These are phyloP conservation scores for Stegodyphus mimosarum DNA, from an alignment of 1,140 invertebrate genomes.

Conservation along the genomic window DNA sequence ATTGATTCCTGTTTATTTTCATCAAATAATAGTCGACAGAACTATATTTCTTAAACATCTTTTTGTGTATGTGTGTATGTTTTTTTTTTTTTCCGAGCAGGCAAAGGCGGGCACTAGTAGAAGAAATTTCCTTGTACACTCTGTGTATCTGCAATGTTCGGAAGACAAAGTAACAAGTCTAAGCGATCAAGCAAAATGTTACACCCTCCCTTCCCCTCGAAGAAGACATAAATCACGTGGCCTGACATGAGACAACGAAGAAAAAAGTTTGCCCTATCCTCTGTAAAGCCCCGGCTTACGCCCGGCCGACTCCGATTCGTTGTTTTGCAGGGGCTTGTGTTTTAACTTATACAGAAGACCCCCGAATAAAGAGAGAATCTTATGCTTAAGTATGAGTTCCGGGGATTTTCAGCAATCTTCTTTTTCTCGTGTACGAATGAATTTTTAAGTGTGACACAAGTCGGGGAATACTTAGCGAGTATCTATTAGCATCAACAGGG, in stretches of 20 bases:
- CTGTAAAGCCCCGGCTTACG: constrained; percentile 35
- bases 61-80: too few relatives aligned
- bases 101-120: too few relatives aligned
- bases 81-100: too few relatives aligned
- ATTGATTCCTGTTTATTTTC: too few relatives aligned
- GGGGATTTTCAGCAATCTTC: constrained; percentile 20
- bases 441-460: constrained; percentile 24
- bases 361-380: background rate
- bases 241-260: constrained; percentile 42
- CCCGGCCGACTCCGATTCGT: background rate
- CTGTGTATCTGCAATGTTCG: constrained; percentile 39
- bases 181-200: constrained; percentile 4
- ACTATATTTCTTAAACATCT: too few relatives aligned
- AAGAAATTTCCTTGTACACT: constrained; percentile 2
- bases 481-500: too few relatives aligned
- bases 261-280: constrained; percentile 24
- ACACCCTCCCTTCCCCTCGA: constrained; percentile 6
- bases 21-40: too few relatives aligned
- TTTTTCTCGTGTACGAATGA: constrained; percentile 5
- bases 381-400: constrained; percentile 15
- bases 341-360: constrained; percentile 34
- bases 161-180: constrained; percentile 35
- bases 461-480: too few relatives aligned
- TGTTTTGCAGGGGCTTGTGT: constrained; percentile 3
- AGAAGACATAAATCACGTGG: constrained; percentile 55